These are phyloP conservation scores for Panthera tigris DNA, from an alignment of 2,113 vertebrate species.

Conservation along the genomic window DNA sequence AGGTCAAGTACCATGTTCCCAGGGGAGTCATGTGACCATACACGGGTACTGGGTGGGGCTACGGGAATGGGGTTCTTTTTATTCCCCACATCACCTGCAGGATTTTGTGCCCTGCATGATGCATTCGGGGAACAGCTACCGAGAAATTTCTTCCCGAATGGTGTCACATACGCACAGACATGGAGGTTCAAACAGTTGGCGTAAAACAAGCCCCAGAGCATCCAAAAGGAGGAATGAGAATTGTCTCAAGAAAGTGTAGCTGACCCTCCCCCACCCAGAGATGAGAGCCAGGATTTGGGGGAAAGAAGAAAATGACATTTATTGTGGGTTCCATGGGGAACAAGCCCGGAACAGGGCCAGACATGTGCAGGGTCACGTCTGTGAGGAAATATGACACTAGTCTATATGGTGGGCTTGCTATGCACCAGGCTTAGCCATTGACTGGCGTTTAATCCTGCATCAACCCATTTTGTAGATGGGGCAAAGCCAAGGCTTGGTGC, in stretches of 20 bases:
- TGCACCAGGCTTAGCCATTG: rapidly evolving
- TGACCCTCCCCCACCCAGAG: rapidly evolving
- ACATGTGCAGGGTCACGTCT: rapidly evolving
- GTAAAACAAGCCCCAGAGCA: no score
- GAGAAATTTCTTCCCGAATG: background rate
- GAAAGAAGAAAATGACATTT: background rate
- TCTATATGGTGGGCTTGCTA: no score
- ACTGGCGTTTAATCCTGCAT: rapidly evolving
- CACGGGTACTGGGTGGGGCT: rapidly evolving
- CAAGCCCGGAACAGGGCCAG: rapidly evolving
- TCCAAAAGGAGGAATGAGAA: background rate
- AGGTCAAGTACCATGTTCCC: no score
- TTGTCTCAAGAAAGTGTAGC: rapidly evolving
- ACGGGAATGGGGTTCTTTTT: rapidly evolving
- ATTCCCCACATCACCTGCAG: background rate
- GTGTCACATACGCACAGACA: background rate
- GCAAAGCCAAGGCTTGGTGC: background rate
- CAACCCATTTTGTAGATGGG: background rate
- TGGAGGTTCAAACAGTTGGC: no score
- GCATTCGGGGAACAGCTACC: background rate
- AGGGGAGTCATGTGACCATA: rapidly evolving
- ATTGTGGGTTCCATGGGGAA: rapidly evolving
- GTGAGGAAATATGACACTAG: rapidly evolving
- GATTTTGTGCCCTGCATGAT: rapidly evolving
- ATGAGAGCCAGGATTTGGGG: background rate